phyloP scores from a whole-genome alignment of 23 tunicate genomes.

The Aplidium turbinatum region DNA sequence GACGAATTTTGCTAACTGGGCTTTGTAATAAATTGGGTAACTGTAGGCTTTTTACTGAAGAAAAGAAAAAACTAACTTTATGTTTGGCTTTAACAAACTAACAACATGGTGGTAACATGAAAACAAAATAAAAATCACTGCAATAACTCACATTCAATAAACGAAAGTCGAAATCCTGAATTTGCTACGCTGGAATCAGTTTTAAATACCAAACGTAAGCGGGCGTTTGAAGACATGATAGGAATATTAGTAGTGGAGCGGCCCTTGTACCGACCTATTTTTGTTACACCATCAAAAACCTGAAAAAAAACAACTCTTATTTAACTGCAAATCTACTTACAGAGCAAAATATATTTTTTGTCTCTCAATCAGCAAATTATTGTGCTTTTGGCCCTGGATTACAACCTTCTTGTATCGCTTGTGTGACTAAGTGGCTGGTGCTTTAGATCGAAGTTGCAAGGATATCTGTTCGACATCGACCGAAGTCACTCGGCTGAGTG shows the following conservation, averaged over 20 bases:
- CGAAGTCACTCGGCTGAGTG: too few species aligned
- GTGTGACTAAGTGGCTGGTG: too few species aligned
- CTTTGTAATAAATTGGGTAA: too few species aligned
- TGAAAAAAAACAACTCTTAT: not conserved
- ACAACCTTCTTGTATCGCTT: too few species aligned
- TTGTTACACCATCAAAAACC: conserved; percentile 8
- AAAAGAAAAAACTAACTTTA: too few species aligned
- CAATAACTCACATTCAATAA: conserved; percentile 3
- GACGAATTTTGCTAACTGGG: too few species aligned
- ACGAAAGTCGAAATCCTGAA: conserved; percentile 20
- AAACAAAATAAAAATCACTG: not conserved
- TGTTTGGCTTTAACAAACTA: not conserved
- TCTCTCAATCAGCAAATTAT: too few species aligned
- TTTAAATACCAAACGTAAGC: not conserved
- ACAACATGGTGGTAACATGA: not conserved
- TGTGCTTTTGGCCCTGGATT: too few species aligned
- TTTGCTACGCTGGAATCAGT: conserved; percentile 15
- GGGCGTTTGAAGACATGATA: conserved; percentile 1
- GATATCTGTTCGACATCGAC: too few species aligned
- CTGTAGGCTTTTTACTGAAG: too few species aligned
- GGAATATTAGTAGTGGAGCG: not conserved
- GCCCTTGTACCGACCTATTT: conserved; percentile 9
- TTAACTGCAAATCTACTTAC: not conserved
- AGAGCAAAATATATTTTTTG: not conserved
- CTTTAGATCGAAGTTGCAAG: too few species aligned